Percentiles rank a stretch among this genome's conserved stretches.
phyloP scores from a whole-genome alignment of 2,888 invertebrate genomes.

The Horisme vitalbata region DNA sequence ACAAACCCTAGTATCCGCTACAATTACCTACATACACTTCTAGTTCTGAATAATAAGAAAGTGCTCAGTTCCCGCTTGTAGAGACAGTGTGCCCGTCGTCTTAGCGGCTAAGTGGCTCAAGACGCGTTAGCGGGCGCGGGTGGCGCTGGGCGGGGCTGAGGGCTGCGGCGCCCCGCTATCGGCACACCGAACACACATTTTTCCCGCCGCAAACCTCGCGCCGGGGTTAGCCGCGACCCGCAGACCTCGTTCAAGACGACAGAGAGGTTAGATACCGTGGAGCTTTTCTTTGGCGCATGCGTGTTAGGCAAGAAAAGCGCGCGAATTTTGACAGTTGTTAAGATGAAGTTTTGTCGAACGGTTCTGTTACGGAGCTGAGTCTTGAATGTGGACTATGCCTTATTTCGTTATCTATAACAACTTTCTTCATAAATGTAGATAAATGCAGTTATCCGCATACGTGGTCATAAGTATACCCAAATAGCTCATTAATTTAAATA shows the following conservation, averaged over 20 bases:
- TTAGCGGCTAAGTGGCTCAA: slow-evolving; percentile 81
- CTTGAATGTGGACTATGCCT: background rate
- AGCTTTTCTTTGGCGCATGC: slow-evolving; percentile 64
- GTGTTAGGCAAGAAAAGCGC: slow-evolving; percentile 48
- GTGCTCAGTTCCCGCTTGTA: slow-evolving; percentile 3
- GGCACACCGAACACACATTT: slow-evolving; percentile 84
- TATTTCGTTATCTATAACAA: background rate
- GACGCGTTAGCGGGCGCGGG: slow-evolving; percentile 78
- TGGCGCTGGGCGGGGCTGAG: slow-evolving; percentile 64
- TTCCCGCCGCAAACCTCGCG: slow-evolving; percentile 83
- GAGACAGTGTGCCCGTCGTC: slow-evolving; percentile 69
- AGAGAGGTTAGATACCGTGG: slow-evolving; percentile 47
- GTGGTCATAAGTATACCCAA: too few species aligned
- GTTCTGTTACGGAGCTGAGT: slow-evolving; percentile 25
- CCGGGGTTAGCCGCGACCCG: slow-evolving; percentile 83
- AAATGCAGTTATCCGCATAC: too few species aligned
- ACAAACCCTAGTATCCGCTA: background rate
- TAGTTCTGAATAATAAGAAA: slow-evolving; percentile 5
- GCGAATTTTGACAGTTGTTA: slow-evolving; percentile 71
- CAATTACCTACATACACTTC: background rate
- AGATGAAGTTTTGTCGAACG: slow-evolving; percentile 40
- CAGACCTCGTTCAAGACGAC: slow-evolving; percentile 75
- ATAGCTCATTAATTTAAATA: too few species aligned
- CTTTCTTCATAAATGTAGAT: background rate
- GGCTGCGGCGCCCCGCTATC: slow-evolving; percentile 79